Base-by-base conservation (phyloP, 1,140 invertebrate species). In the Zophobas morio region DNA sequence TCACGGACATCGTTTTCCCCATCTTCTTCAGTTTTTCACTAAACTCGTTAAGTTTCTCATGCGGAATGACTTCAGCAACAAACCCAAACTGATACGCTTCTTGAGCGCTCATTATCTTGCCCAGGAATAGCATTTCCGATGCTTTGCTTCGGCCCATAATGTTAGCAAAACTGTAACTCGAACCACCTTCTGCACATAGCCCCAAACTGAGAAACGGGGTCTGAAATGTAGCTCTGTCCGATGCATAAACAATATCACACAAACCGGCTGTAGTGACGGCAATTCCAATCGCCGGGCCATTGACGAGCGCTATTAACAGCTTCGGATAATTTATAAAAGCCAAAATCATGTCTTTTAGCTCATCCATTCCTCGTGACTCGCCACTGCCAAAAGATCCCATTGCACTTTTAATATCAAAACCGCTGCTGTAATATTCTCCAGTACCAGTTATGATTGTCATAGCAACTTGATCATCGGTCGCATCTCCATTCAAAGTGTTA, bases 211-310 rank as follows among this genome's bases (percentile, higher is more conserved):
- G 89, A 86, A 99, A 98, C 60, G 97, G 96, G 73, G 96, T 95
- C 74, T 92, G 89, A 85, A 99, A 97, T 80, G 92, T 94, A 8
- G 96, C 95, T 76, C 85, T 91, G 75, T 96, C 92, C n/a, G 92
- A 92, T 49, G 96, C 94, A 87, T 95, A 97, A 35, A 98, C 93
- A 57, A 94, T 88, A 89, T 99, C 98, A 90, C 92, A 98, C 0
- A 99, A 88, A 5, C 91, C 91, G 33, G 97, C 86, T 0, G 93
- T 91, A 4, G 97, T 98, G 0, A 93, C 93, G 60, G 92, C 93
- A 79, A 99, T 92, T 32, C 98, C 98, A 78, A 98, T 91, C n/a
- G 97, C 96, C 60, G 95, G 96, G 42, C 97, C 98, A 91, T 99
- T 98, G 0, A 99, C 92, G 51, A 98, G 87, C 46, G 92, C 95